Evolutionary conservation across 2,113 vertebrate genomes (phyloP), one percentile per base, ranked within the genome.

Genomic region (Syrrhaptes paradoxus): DNA sequence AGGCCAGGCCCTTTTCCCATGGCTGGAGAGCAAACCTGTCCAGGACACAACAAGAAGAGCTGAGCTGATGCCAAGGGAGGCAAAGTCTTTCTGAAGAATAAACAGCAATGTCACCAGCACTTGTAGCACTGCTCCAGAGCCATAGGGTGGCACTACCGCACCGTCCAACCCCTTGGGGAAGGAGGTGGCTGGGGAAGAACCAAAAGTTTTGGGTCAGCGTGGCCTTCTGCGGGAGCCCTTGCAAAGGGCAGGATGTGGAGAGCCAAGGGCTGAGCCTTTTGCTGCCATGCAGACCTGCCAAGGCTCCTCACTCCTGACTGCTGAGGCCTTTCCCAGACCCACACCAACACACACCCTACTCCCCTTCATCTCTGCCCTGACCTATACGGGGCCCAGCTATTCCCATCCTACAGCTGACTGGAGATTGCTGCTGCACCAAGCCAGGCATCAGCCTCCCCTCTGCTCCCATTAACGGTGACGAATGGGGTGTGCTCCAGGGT

Each of bases 111-210:
- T 17, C 66, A 38, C 32, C 38, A 41, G 28, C 2, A 5, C 55
- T 62, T 95, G 93, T 77, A 94, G 78, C 72, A n/a, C 66, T 62
- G 52, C 61, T 63, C 24, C 59, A 57, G 41, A 85, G 58, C 96
- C 97, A 96, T 92, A 45, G 83, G 95, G 89, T 96, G 94, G 94
- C 97, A 96, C 87, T 70, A 91, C 24, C 5, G 32, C 38, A 75
- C 89, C 18, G 3, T 36, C 38, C 65, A 87, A 48, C 5, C 31
- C 19, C 36, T 10, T 26, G 25, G n/a, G 17, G 25, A 62, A 54
- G 10, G 41, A 20, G 17, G 38, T 46, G 38, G 19, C 20, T 59
- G 55, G 52, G 75, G 24, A 63, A 48, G 75, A 34, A 20, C 70
- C 55, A 31, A 55, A 57, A 45, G 20, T 16, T 87, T 45, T n/a